Evolutionary conservation across 2,888 invertebrate genomes (phyloP).

Genomic region (Brenthis hecate): DNA sequence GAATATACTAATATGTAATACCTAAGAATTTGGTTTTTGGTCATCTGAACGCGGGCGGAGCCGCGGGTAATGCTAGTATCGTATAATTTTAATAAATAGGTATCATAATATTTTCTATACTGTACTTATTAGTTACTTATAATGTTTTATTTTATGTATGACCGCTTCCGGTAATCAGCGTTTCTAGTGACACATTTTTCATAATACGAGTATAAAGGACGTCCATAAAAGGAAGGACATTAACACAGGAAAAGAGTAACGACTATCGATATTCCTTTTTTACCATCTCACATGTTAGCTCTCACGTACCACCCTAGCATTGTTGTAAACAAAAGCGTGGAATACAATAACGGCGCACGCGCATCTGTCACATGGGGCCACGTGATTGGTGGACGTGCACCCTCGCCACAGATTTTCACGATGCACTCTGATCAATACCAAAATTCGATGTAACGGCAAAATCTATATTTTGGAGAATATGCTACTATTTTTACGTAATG

Average conservation of each 20-base stretch:
- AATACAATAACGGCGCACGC: constrained; percentile 66
- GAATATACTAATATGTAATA: no score
- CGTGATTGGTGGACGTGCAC: constrained; percentile 67
- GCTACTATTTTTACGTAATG: background rate
- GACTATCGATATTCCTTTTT: constrained; percentile 35
- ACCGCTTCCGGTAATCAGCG: no score
- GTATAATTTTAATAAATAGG: no score
- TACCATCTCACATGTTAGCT: constrained; percentile 59
- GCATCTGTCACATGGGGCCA: constrained; percentile 66
- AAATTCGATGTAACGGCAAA: constrained; percentile 66
- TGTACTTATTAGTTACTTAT: no score
- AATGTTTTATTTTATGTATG: no score
- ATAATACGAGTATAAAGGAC: background rate
- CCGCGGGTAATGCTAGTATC: no score
- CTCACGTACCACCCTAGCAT: constrained; percentile 68
- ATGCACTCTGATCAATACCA: constrained; percentile 69
- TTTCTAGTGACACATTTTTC: background rate
- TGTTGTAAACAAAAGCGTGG: constrained; percentile 57
- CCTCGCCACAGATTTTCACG: constrained; percentile 73
- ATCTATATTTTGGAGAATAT: constrained; percentile 12
- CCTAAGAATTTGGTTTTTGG: no score
- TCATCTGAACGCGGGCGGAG: no score
- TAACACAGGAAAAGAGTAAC: constrained; percentile 31
- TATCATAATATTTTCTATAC: no score
- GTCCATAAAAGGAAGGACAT: constrained; percentile 5